These are phyloP conservation scores for Watsonalla cultraria DNA, from an alignment of 2,888 invertebrate genomes.

Conservation along the genomic window DNA sequence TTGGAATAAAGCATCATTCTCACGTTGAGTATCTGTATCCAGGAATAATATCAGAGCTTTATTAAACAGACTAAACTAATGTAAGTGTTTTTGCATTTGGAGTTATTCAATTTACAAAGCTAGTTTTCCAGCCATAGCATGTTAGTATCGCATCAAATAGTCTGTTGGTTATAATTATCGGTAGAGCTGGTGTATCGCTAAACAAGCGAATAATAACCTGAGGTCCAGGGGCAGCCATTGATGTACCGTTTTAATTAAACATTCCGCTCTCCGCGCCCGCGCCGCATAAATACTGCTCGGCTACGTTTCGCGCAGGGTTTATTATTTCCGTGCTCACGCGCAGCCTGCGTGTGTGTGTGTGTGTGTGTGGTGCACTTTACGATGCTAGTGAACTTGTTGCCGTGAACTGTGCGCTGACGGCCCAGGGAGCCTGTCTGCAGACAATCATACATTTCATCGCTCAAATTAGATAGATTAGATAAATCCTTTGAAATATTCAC, in stretches of 20 bases:
- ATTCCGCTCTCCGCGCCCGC: not conserved
- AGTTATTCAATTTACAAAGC: no score
- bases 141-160: no score
- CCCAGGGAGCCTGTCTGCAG: not conserved
- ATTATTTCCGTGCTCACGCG: slow-evolving; percentile 1
- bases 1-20: no score
- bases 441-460: no score
- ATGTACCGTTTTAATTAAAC: slow-evolving; percentile 4
- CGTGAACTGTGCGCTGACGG: not conserved
- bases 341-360: not conserved
- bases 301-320: not conserved
- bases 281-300: not conserved
- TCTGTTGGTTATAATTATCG: no score
- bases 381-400: not conserved
- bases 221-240: not conserved
- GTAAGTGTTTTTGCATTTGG: no score
- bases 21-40: no score
- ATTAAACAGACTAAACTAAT: no score
- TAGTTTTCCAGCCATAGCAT: no score
- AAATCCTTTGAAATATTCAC: no score
- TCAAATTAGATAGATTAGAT: no score
- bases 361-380: not conserved
- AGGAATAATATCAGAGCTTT: no score
- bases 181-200: not conserved
- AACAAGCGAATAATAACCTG: not conserved